These are phyloP conservation scores for Cotesia typhae DNA, from an alignment of 1,140 invertebrate species.

Conservation along the genomic window DNA sequence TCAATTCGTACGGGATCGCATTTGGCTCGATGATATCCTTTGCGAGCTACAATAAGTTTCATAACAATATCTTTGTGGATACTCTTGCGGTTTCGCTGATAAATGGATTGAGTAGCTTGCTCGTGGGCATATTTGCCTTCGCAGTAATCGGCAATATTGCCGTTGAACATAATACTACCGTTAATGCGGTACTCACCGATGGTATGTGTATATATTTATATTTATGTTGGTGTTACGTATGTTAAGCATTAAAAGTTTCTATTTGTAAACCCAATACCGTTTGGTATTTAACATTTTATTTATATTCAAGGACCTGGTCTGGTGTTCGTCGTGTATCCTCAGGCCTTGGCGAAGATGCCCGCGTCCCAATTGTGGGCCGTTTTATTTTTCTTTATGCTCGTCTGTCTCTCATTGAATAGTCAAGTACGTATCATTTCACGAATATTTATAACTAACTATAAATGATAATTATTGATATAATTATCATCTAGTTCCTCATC, in stretches of 20 bases:
- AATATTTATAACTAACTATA: not conserved
- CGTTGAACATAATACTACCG: slow-evolving; percentile 77
- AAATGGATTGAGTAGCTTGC: slow-evolving; percentile 83
- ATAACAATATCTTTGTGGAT: slow-evolving; percentile 88
- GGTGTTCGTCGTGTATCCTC: slow-evolving; percentile 89
- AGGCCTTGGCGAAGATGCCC: slow-evolving; percentile 89
- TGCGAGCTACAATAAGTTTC: slow-evolving; percentile 93
- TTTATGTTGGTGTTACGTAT: not conserved
- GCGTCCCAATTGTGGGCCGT: slow-evolving; percentile 85
- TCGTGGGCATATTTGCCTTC: slow-evolving; percentile 89
- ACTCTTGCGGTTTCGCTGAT: slow-evolving; percentile 83
- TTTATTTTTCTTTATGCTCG: slow-evolving; percentile 90
- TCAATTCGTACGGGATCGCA: slow-evolving; percentile 91
- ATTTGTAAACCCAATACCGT: slow-evolving; percentile 2
- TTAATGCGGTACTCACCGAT: slow-evolving; percentile 84
- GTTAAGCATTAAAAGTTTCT: slow-evolving; percentile 6
- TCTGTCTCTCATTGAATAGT: slow-evolving; percentile 89
- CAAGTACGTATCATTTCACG: slow-evolving; percentile 71
- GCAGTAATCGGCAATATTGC: slow-evolving; percentile 89
- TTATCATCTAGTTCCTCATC: not conserved
- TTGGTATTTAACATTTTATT: slow-evolving; percentile 38
- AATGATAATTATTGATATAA: not conserved
- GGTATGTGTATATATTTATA: slow-evolving; percentile 67
- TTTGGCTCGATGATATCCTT: slow-evolving; percentile 94
- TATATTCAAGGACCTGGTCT: slow-evolving; percentile 80